These are phyloP conservation scores for Drosophila hydei DNA, from an alignment of 1,140 invertebrate genomes.

Conservation along the genomic window DNA sequence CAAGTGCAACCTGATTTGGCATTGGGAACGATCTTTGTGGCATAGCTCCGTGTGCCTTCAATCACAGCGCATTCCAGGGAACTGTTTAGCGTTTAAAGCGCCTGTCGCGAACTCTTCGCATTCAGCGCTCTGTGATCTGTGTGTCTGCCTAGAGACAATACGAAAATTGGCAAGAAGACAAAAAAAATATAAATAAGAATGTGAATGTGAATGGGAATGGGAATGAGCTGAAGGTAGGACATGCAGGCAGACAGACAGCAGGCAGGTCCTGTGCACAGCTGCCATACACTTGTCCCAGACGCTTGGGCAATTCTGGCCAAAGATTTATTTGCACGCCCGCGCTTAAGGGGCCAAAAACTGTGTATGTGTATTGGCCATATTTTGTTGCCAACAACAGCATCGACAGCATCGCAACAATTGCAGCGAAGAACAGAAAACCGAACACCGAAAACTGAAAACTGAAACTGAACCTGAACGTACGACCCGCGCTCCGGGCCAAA, in stretches of 20 bases:
- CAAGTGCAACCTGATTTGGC: conserved; percentile 50
- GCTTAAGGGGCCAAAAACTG: conserved; percentile 25
- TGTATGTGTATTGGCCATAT: conserved; percentile 34
- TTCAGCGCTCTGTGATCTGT: neutral
- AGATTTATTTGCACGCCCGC: conserved; percentile 80
- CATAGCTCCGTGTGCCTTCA: conserved; percentile 70
- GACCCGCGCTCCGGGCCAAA: conserved; percentile 52
- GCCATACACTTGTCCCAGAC: conserved; percentile 42
- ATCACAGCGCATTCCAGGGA: conserved; percentile 59
- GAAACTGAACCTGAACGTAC: conserved; percentile 22
- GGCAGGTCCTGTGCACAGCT: conserved; percentile 30
- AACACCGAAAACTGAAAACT: neutral
- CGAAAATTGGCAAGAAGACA: conserved; percentile 51
- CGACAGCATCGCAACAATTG: conserved; percentile 3
- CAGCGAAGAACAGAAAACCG: neutral
- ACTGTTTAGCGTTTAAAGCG: conserved; percentile 66
- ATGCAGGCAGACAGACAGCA: no score
- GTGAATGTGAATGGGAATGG: neutral
- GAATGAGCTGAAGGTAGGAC: neutral
- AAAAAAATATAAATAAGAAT: no score
- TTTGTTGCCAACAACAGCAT: conserved; percentile 33
- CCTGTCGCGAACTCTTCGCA: neutral
- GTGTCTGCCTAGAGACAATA: conserved; percentile 47
- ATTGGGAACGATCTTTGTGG: conserved; percentile 18
- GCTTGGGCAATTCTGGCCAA: conserved; percentile 62